Evolutionary conservation across 2,797 vertebrate species (phyloP).

Genomic region (Clarias fuscus): DNA sequence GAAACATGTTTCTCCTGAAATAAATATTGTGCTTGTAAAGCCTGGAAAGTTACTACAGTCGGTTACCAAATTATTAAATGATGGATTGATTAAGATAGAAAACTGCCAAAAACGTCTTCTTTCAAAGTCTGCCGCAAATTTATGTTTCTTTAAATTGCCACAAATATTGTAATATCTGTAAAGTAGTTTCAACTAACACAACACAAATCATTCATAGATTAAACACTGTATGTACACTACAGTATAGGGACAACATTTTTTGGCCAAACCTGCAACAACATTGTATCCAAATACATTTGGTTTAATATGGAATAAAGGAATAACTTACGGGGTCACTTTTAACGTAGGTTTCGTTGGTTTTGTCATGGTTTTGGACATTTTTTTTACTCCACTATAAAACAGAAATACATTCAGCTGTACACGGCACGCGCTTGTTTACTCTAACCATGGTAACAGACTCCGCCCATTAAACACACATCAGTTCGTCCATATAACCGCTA

Average conservation of each 20-base stretch:
- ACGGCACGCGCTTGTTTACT: conserved; percentile 37
- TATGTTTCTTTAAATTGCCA: not conserved
- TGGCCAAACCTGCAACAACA: no score
- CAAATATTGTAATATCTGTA: not conserved
- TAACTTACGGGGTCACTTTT: conserved; percentile 65
- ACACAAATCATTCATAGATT: not conserved
- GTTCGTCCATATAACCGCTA: not conserved
- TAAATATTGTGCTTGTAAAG: not conserved
- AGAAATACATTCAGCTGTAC: not conserved
- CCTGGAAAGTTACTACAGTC: not conserved
- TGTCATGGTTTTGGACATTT: conserved; percentile 54
- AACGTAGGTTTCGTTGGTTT: conserved; percentile 54
- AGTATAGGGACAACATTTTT: no score
- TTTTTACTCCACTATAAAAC: not conserved
- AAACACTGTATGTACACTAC: not conserved
- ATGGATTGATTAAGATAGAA: not conserved
- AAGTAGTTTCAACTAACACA: not conserved
- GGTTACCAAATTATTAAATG: no score
- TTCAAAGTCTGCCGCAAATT: not conserved
- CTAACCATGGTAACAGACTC: conserved; percentile 58
- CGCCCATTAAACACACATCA: not conserved
- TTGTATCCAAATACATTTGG: no score
- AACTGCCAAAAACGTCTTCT: not conserved
- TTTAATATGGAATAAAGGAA: not conserved
- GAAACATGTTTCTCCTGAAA: not conserved